A percentile compares a stretch with the other conserved stretches of the same genome.
Evolutionary conservation across 2,888 invertebrate species (phyloP).

Genomic region (Rhamphomyia laevipes): DNA sequence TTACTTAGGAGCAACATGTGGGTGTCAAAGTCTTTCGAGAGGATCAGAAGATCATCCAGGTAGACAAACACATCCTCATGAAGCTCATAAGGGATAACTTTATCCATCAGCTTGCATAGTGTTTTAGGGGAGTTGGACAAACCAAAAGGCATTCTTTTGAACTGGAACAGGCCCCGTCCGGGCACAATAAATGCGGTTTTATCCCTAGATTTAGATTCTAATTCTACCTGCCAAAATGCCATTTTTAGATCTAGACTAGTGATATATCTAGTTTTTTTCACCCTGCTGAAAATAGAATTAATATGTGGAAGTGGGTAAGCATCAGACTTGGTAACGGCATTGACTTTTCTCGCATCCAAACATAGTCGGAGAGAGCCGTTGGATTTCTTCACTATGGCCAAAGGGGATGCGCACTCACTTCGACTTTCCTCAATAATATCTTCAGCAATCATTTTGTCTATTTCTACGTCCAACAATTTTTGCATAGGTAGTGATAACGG

Average conservation of each 20-base stretch:
- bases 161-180: too few species aligned
- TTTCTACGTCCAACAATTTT: not conserved
- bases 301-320: conserved; percentile 11
- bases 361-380: not conserved
- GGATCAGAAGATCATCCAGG: too few species aligned
- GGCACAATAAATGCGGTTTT: too few species aligned
- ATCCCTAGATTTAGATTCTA: too few species aligned
- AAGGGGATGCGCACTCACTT: not conserved
- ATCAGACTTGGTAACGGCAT: conserved; percentile 1
- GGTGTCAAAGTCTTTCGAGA: too few species aligned
- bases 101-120: too few species aligned
- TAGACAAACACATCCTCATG: too few species aligned
- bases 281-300: conserved; percentile 16
- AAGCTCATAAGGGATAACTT: too few species aligned
- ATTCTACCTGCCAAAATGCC: conserved; percentile 15
- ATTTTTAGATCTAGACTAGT: conserved; percentile 19
- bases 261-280: conserved; percentile 17
- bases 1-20: too few species aligned
- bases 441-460: not conserved
- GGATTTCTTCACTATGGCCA: not conserved
- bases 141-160: conserved; percentile 7
- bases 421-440: too few species aligned
- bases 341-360: not conserved
- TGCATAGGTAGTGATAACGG: conserved; percentile 1
- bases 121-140: conserved; percentile 9